Evolutionary conservation across 2,113 vertebrate species (phyloP), one percentile per base, ranked within the genome.

Genomic region (Tricholaema leucomelas): DNA sequence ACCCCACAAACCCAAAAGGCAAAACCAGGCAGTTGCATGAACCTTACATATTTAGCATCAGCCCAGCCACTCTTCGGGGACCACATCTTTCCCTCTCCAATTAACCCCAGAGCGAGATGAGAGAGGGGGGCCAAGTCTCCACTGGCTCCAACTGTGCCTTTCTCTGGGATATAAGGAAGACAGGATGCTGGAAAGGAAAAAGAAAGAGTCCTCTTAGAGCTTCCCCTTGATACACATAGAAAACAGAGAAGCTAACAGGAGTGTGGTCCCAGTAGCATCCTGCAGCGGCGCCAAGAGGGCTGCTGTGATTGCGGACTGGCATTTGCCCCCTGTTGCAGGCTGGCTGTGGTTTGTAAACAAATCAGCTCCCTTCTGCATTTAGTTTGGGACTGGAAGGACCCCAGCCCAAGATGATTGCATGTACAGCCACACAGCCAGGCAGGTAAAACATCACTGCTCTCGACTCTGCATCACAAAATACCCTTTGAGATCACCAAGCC

Each of bases 81-180:
- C 99, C 99, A 99, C 99, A 99, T 99, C 97, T 99, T 99, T 25
- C 99, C 99, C 96, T 99, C 99, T 95, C 99, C 99, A 95, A 99
- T 99, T 58, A 99, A 97, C 56, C 99, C 99, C 42, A 99, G 97
- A 36, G 99, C 98, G 87, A 99, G 98, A 94, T 99, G 99, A 91
- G 99, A 98, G 59, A 99, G 98, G 2, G 99, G 99, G 4, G 99
- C 99, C 24, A 99, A 98, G 92, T 99, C 99, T 97, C 99, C 99
- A 0, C 99, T 99, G 76, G 99, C 99, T 81, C 99, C 99, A 50
- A 99, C 99, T 2, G 99, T 99, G 38, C 99, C 99, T 93, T 99
- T 99, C 97, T 99, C 99, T 31, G 99, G 99, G 87, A 99, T 98
- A 5, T 98, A 99, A 44, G 99, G 98, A 64, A 99, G 98, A 96